Percentiles rank a stretch among this genome's conserved stretches.
These are phyloP conservation scores for Mesaphorura yosii DNA, from an alignment of 1,140 invertebrate species.

Conservation along the genomic window DNA sequence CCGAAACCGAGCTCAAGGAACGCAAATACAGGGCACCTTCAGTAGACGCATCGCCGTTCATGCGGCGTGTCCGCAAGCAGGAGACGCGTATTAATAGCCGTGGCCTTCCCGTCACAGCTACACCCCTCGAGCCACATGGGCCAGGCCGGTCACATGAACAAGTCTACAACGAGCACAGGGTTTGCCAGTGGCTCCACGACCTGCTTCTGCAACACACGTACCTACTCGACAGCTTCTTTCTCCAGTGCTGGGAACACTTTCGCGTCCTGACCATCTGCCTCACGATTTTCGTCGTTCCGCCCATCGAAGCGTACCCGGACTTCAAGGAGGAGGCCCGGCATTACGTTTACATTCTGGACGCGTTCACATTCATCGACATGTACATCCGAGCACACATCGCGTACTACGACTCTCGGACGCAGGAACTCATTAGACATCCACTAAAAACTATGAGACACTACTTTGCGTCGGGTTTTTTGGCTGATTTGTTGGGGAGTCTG, in stretches of 20 bases:
- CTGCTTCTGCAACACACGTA: too few species aligned
- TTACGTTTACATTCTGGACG: constrained; percentile 5
- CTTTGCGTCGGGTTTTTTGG: background rate
- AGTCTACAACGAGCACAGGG: too few species aligned
- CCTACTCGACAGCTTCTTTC: too few species aligned
- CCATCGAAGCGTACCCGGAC: constrained; percentile 9
- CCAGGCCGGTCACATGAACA: too few species aligned
- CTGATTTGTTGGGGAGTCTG: constrained; percentile 7
- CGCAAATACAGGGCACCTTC: too few species aligned
- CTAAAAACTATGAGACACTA: background rate
- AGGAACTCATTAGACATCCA: constrained; percentile 12
- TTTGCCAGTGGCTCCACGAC: too few species aligned
- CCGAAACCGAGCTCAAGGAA: too few species aligned
- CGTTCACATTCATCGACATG: constrained; percentile 4
- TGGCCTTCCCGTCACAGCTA: too few species aligned
- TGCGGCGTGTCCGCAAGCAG: too few species aligned
- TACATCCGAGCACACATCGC: constrained; percentile 8
- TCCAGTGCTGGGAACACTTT: constrained; percentile 11
- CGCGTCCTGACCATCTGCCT: background rate
- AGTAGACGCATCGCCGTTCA: too few species aligned
- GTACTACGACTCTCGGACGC: constrained; percentile 6
- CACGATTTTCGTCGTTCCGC: background rate
- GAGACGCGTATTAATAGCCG: too few species aligned
- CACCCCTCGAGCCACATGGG: too few species aligned
- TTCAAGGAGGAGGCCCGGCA: background rate